Base-by-base conservation (phyloP, 1,140 invertebrate species). In the Pseudomyrmex sp. region DNA sequence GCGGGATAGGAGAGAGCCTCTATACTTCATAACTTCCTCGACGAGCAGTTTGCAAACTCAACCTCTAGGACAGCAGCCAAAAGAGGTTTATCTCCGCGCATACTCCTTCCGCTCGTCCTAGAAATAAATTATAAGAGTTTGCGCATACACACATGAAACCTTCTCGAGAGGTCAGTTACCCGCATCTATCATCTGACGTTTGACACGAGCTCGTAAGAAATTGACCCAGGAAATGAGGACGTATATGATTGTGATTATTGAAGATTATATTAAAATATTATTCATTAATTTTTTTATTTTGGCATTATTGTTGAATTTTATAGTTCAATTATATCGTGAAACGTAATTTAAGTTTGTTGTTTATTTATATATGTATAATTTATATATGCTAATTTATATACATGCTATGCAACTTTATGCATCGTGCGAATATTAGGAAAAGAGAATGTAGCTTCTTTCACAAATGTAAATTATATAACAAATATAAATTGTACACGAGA, bases 21-120 rank as follows among this genome's bases (percentile, higher is more conserved):
- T 84, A 77, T 84, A 79, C 65, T 54, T 66, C 69, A 65, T 68
- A 77, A 72, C 74, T 65, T 84, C 59, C 52, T 56, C 75, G 74
- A 85, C 59, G 63, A 50, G 66, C 63, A 85, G 79, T 90, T 88
- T 82, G 85, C 85, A 87, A 90, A 90, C 87, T 90, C 82, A 80
- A 86, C 76, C 83, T 88, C 77, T 82, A 85, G 87, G 89, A 84
- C 66, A 62, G 44, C 52, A 77, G 89, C 89, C 89, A 89, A 90
- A 62, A 87, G 72, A 73, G 85, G 85, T 90, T 88, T 87, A 86
- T 85, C 85, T 86, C 65, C 12, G 54, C 35, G 46, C 12, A 20
- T 18, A 23, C 59, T 66, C 26, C 63, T 75, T 85, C 63, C 73
- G 73, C 46, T 83, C 73, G 74, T 85, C 82, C 84, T 85, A 74